These are phyloP conservation scores for Zophobas atratus DNA, from an alignment of 1,140 invertebrate species.

Conservation along the genomic window DNA sequence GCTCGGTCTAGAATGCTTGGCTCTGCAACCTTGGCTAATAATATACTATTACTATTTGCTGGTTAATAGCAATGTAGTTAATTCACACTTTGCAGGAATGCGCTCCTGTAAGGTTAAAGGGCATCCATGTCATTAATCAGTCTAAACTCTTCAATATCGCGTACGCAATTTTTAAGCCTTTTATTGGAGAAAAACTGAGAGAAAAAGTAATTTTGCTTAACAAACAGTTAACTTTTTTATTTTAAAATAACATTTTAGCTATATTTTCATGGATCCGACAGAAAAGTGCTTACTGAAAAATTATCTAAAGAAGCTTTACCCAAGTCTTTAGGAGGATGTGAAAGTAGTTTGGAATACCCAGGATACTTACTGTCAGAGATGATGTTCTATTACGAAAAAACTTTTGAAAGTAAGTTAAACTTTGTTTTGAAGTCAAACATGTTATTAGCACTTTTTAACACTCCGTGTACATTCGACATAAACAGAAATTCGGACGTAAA, in stretches of 20 bases:
- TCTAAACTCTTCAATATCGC: slow-evolving; percentile 84
- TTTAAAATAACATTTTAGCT: slow-evolving; percentile 68
- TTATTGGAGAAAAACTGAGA: slow-evolving; percentile 77
- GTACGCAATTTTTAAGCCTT: slow-evolving; percentile 84
- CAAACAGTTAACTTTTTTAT: background rate
- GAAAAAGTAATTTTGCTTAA: slow-evolving; percentile 69
- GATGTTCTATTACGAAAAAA: slow-evolving; percentile 71
- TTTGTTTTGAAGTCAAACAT: background rate
- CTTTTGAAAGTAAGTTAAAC: slow-evolving; percentile 71
- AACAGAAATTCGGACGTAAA: no score
- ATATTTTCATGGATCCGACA: slow-evolving; percentile 83
- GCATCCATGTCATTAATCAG: slow-evolving; percentile 85
- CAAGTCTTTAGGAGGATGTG: slow-evolving; percentile 78
- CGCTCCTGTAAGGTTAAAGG: slow-evolving; percentile 78
- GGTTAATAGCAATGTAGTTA: background rate
- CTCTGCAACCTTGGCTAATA: no score
- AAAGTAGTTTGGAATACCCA: slow-evolving; percentile 70
- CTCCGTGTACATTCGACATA: no score
- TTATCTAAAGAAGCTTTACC: slow-evolving; percentile 79
- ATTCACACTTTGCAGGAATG: slow-evolving; percentile 71
- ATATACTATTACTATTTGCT: background rate
- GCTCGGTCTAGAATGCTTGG: no score
- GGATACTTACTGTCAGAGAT: slow-evolving; percentile 71
- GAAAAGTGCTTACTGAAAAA: slow-evolving; percentile 74
- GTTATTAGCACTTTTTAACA: background rate